Percentiles rank a stretch among this genome's conserved stretches.
Conservation (phyloP, 2,888 invertebrate species). For the Ectemnius cavifrons region DNA sequence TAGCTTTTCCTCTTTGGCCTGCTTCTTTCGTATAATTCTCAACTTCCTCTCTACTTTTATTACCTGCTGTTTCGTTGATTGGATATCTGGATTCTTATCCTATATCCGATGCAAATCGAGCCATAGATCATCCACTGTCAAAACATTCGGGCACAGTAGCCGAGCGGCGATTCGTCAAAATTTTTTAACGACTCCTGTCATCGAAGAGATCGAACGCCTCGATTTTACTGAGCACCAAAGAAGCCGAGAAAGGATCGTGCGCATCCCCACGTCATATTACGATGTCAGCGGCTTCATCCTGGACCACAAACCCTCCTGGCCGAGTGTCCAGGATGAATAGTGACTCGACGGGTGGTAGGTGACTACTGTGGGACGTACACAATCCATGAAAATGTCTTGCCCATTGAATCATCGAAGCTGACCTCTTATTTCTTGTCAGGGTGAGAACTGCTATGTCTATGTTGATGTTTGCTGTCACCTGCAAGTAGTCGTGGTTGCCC, state of each 20-base stretch:
- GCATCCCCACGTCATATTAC: constrained; percentile 59
- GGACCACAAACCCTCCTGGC: constrained; percentile 54
- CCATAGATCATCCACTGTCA: neutral
- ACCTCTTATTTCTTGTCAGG: neutral
- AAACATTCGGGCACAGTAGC: neutral
- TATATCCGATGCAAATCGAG: neutral
- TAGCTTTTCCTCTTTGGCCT: neutral
- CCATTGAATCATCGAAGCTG: constrained; percentile 28
- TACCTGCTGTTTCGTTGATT: no score
- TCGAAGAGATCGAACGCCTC: constrained; percentile 54
- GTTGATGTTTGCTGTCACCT: no score
- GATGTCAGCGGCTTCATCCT: constrained; percentile 65
- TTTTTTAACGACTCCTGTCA: constrained; percentile 49
- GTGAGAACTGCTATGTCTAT: no score
- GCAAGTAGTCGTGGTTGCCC: no score
- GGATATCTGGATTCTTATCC: no score
- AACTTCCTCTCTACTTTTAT: no score
- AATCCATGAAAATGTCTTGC: constrained; percentile 62
- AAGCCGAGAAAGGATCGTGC: constrained; percentile 8
- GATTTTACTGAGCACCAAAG: constrained; percentile 37
- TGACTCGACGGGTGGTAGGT: constrained; percentile 60
- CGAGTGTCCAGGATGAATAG: constrained; percentile 59
- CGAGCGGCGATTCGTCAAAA: neutral
- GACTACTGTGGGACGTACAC: constrained; percentile 43
- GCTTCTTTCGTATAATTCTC: neutral